Conservation (phyloP, 2,797 vertebrate species). For the Discoglossus pictus region DNA sequence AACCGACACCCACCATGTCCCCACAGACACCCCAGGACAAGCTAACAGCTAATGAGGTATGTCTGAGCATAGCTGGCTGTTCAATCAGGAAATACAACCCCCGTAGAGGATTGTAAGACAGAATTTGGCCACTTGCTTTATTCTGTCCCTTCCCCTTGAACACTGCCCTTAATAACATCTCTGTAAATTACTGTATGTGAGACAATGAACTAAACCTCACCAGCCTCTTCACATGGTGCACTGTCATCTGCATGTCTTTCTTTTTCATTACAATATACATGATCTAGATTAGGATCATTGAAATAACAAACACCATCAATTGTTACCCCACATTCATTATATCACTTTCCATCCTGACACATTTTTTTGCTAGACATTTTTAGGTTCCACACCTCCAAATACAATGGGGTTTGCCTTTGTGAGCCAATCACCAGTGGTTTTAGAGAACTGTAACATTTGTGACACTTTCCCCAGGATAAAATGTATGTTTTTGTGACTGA, state of each 20-base stretch:
- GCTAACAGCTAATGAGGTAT: slow-evolving; percentile 85
- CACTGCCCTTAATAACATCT: slow-evolving; percentile 66
- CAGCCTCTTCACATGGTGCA: slow-evolving; percentile 16
- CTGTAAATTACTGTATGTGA: slow-evolving; percentile 46
- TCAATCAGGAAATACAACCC: slow-evolving; percentile 69
- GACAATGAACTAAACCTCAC: slow-evolving; percentile 22
- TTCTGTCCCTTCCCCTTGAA: slow-evolving; percentile 65
- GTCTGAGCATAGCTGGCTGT: slow-evolving; percentile 81
- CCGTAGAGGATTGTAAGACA: slow-evolving; percentile 23
- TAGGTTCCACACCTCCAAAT: too few relatives aligned
- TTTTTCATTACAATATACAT: too few relatives aligned
- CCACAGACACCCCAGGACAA: slow-evolving; percentile 89
- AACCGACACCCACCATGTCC: slow-evolving; percentile 92
- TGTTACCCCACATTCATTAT: too few relatives aligned
- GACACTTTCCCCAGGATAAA: too few relatives aligned
- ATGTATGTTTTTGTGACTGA: too few relatives aligned
- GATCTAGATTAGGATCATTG: too few relatives aligned
- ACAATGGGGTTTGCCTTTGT: too few relatives aligned
- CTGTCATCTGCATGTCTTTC: slow-evolving; percentile 34
- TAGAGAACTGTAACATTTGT: too few relatives aligned
- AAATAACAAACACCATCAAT: too few relatives aligned
- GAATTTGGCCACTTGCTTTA: slow-evolving; percentile 60
- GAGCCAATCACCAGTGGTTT: too few relatives aligned
- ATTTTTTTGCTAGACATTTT: too few relatives aligned
- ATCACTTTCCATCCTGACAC: too few relatives aligned